These are phyloP conservation scores for Eutolmus rufibarbis DNA, from an alignment of 2,888 invertebrate genomes.

Conservation along the genomic window DNA sequence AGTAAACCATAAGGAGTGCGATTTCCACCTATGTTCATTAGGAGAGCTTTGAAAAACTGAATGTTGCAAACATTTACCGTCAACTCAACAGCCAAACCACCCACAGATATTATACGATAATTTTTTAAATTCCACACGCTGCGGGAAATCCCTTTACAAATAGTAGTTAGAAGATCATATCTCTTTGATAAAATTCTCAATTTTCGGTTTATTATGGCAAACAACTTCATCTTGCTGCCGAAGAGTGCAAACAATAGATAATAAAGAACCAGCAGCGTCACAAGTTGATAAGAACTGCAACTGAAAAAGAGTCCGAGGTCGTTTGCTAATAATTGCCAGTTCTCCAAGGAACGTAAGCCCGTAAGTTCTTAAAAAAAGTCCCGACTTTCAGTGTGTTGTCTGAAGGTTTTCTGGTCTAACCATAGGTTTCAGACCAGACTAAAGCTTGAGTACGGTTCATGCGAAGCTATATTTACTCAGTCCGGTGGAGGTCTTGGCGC, in stretches of 20 bases:
- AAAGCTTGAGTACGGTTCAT: neutral
- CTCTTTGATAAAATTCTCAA: neutral
- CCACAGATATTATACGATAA: neutral
- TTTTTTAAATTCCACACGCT: neutral
- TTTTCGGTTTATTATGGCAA: neutral
- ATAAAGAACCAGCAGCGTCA: neutral
- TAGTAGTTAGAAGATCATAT: neutral
- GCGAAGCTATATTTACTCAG: neutral
- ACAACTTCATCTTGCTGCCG: neutral
- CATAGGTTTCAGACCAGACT: neutral
- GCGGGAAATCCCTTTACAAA: neutral
- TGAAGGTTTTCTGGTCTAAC: neutral
- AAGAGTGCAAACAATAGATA: neutral
- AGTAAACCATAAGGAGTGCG: too few relatives aligned
- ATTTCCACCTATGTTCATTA: too few relatives aligned
- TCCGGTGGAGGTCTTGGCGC: neutral
- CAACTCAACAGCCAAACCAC: too few relatives aligned
- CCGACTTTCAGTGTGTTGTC: neutral
- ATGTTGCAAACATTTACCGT: too few relatives aligned
- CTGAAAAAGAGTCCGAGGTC: neutral
- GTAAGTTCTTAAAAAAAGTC: neutral
- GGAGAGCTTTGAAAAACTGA: too few relatives aligned
- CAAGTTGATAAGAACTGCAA: neutral
- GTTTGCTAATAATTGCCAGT: too few relatives aligned
- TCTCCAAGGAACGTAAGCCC: neutral